These are phyloP conservation scores for Tiphia femorata DNA, from an alignment of 2,888 invertebrate species.

Conservation along the genomic window DNA sequence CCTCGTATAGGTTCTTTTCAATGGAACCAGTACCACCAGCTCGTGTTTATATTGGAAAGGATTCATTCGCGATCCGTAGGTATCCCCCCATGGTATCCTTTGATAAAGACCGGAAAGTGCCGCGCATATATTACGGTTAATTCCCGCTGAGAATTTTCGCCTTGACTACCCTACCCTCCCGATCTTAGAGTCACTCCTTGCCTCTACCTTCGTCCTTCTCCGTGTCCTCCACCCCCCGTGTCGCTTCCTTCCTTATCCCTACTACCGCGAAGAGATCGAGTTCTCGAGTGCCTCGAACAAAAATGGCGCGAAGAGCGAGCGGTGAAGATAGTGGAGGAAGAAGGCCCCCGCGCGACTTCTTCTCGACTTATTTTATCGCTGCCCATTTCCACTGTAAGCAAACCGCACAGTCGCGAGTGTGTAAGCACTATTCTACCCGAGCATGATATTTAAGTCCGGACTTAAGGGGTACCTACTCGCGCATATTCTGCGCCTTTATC, in stretches of 20 bases:
- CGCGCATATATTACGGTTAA: slow-evolving; percentile 34
- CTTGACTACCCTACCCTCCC: slow-evolving; percentile 23
- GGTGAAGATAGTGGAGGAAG: no score
- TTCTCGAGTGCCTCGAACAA: neutral
- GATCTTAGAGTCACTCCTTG: neutral
- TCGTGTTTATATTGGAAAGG: slow-evolving; percentile 17
- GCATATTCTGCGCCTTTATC: no score
- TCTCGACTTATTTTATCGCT: no score
- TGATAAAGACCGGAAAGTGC: slow-evolving; percentile 34
- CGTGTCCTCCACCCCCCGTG: neutral
- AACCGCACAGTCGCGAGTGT: no score
- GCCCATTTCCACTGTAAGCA: no score
- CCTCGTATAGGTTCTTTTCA: slow-evolving; percentile 10
- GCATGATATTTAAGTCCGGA: no score
- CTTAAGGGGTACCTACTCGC: no score
- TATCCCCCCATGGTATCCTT: slow-evolving; percentile 26
- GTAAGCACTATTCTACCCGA: no score
- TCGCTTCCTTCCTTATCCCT: neutral
- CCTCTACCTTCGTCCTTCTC: slow-evolving; percentile 2
- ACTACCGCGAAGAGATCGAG: neutral
- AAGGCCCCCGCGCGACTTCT: no score
- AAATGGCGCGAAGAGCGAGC: no score
- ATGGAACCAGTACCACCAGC: slow-evolving; percentile 1
- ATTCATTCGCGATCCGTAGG: slow-evolving; percentile 18
- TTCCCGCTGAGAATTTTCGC: slow-evolving; percentile 27